A percentile compares a stretch with the other conserved stretches of the same genome.
These are phyloP conservation scores for Todiramphus chloris DNA, from an alignment of 2,113 vertebrate species.

Conservation along the genomic window DNA sequence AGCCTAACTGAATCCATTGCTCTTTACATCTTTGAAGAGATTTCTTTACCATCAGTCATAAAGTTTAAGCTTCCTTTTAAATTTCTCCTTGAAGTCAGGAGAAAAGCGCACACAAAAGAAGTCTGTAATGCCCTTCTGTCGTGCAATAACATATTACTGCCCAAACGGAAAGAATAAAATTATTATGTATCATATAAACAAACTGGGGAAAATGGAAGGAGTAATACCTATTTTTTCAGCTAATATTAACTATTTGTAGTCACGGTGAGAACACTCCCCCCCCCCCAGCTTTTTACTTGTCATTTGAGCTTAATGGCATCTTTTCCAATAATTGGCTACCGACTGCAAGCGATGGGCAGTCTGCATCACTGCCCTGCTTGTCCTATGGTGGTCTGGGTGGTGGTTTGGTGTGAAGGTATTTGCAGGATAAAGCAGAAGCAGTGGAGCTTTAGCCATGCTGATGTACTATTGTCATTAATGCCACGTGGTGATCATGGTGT, in stretches of 20 bases:
- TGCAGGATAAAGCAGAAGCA: not conserved
- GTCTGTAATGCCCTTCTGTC: not conserved
- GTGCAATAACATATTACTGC: not conserved
- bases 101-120: not conserved
- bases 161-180: not conserved
- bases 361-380: not conserved
- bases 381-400: not conserved
- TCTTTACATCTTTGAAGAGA: not conserved
- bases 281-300: not conserved
- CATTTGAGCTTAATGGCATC: not conserved
- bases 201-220: not conserved
- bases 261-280: not conserved
- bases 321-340: not conserved
- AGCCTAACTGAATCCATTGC: not conserved
- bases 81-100: not conserved
- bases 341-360: not conserved
- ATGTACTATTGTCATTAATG: not conserved
- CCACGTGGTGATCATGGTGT: not conserved
- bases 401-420: not conserved
- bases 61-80: not conserved
- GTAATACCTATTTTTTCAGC: not conserved
- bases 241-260: not conserved
- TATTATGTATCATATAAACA: not conserved
- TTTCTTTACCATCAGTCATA: not conserved
- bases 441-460: not conserved